phyloP scores from a whole-genome alignment of 2,888 invertebrate species.

The Poecilus cupreus region DNA sequence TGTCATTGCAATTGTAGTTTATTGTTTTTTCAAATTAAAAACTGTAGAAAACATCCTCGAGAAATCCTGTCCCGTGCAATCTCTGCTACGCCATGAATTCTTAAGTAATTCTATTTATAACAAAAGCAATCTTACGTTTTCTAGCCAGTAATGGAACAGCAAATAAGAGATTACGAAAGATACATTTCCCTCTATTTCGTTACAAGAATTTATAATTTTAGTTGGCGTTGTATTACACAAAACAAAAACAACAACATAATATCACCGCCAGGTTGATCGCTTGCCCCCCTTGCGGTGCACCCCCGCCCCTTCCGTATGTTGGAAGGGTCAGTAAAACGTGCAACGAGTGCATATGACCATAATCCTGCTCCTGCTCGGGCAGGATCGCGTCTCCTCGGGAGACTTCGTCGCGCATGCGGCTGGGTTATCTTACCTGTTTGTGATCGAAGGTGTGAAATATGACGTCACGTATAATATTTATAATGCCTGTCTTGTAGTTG shows the following conservation, averaged over 20 bases:
- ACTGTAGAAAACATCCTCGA: too few species aligned
- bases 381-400: neutral
- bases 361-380: neutral
- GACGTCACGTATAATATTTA: slow-evolving; percentile 14
- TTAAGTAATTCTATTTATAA: neutral
- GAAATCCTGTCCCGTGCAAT: too few species aligned
- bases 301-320: neutral
- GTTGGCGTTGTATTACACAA: neutral
- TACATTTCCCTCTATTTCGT: neutral
- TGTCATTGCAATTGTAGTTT: too few species aligned
- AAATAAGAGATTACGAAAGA: neutral
- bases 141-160: neutral
- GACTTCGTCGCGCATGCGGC: slow-evolving; percentile 5
- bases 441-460: slow-evolving; percentile 29
- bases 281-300: too few species aligned
- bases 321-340: slow-evolving; percentile 15
- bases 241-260: neutral
- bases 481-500: neutral
- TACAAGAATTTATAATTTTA: neutral
- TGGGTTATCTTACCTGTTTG: neutral
- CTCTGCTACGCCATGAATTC: too few species aligned
- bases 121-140: neutral
- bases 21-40: too few species aligned
- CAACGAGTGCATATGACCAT: slow-evolving; percentile 8
- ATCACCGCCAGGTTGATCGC: neutral